Evolutionary conservation across 2,797 vertebrate genomes (phyloP), one percentile per base, ranked within the genome.

Genomic region (Tinamus major): DNA sequence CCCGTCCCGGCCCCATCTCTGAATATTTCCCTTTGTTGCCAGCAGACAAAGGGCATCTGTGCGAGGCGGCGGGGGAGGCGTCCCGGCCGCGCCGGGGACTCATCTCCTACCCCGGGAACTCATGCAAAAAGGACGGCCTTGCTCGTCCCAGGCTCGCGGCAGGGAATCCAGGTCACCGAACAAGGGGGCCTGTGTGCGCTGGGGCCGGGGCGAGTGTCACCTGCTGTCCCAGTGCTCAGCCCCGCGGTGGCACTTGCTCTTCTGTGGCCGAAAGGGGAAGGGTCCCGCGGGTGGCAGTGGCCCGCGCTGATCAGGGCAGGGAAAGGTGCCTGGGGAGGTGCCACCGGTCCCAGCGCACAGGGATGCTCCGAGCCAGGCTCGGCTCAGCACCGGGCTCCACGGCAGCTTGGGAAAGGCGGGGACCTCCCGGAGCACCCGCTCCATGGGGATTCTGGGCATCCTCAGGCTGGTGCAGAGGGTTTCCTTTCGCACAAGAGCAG

Each of bases 121-220:
- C 94, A 95, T 82, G 96, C 92, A 94, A 91, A 95, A 96, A 87
- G 67, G 89, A 93, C 79, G 92, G 90, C 89, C 89, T 67, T 87
- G 59, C 82, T 93, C 75, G 72, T 91, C 70, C 67, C 56, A 76
- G 75, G 42, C 74, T 77, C 59, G 76, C 0, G 0, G 48, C 59
- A 12, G 56, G 87, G 93, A 94, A 94, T 94, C 94, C 91, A 95
- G 93, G 94, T 94, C 94, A 94, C 75, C 4, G 13, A 58, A 96
- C 94, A 96, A 96, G 92, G 64, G 64, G 51, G 63, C 61, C 82
- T 81, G 91, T 95, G 92, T 96, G 93, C 92, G 85, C 67, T 59
- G 2, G 24, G 29, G 49, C 49, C 35, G 26, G 78, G 82, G 64
- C 48, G n/a, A 1, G 7, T 87, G 79, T 64, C 93, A 85, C 87